Base-by-base conservation (phyloP, 2,888 invertebrate species). In the Heliconius cydno region DNA sequence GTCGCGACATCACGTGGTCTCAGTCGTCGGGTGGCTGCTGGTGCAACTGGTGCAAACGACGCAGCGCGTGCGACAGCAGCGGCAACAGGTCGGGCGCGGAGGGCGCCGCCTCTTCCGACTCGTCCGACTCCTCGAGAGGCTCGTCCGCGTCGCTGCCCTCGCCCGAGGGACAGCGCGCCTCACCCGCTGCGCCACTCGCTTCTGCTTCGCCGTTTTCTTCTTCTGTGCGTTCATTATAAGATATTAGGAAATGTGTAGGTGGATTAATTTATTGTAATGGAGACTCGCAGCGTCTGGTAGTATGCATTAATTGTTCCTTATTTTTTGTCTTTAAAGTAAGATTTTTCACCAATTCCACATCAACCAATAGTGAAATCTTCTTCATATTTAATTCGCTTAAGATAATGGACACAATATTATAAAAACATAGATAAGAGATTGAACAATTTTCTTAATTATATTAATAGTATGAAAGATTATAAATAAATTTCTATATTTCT, bases 131-230 rank as follows among this genome's bases (percentile, higher is more conserved):
- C 65, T 85, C 87, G 46, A 86, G 84, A 57, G 85, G 85, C 83
- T 90, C 91, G 80, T 90, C 90, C 57, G 87, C 87, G 82, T 90
- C 90, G 86, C 89, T 90, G 83, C 87, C 90, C 52, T 88, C 88
- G 19, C 88, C 88, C 81, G 90, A 88, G 82, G 86, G 88, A 80
- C 89, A 89, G 30, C 88, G 88, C 52, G 85, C 83, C 75, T 85
- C 85, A 79, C 46, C 84, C 38, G 80, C 78, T 25, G 77, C 78
- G 13, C 70, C 82, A 38, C 83, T 87, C 67, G 82, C 82, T 77
- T 91, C 92, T 34, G 88, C 86, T 79, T 90, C 92, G 0, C 90
- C 89, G 19, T 79, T 86, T 52, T 91, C 92, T 66, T 92, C 92
- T 60, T 92, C 92, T 90, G 86, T 57, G 34, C 66, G 63, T 22